phyloP scores from a whole-genome alignment of 2,113 vertebrate genomes.

The Chamaea fasciata region DNA sequence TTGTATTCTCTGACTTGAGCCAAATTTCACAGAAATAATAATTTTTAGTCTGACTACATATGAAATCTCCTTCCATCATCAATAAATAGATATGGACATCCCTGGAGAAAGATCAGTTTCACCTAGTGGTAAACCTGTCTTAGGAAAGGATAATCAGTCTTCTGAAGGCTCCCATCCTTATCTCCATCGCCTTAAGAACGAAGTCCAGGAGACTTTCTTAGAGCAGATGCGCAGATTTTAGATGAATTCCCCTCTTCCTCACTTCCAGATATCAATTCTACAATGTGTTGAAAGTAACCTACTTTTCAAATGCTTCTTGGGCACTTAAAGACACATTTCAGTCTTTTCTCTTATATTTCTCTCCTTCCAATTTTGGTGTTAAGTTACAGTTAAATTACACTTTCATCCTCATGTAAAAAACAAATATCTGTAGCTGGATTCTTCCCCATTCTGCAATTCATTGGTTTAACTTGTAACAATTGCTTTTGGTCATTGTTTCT shows the following conservation, averaged over 20 bases:
- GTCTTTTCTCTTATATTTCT: background rate
- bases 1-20: background rate
- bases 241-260: background rate
- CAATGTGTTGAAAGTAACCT: conserved; percentile 40
- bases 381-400: background rate
- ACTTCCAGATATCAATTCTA: background rate
- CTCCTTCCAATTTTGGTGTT: background rate
- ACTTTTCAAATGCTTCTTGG: conserved; percentile 40
- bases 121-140: background rate
- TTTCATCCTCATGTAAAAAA: conserved; percentile 1
- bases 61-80: background rate
- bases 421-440: background rate
- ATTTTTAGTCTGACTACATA: background rate
- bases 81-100: background rate
- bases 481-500: background rate
- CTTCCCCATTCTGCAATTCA: background rate
- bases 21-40: background rate
- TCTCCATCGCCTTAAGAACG: background rate
- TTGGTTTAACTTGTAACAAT: background rate
- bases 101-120: background rate
- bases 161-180: background rate
- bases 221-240: background rate
- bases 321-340: background rate
- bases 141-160: background rate
- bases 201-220: background rate